Evolutionary conservation across 2,888 invertebrate species (phyloP), one percentile per base, ranked within the genome.

Genomic region (Leuctra nigra): DNA sequence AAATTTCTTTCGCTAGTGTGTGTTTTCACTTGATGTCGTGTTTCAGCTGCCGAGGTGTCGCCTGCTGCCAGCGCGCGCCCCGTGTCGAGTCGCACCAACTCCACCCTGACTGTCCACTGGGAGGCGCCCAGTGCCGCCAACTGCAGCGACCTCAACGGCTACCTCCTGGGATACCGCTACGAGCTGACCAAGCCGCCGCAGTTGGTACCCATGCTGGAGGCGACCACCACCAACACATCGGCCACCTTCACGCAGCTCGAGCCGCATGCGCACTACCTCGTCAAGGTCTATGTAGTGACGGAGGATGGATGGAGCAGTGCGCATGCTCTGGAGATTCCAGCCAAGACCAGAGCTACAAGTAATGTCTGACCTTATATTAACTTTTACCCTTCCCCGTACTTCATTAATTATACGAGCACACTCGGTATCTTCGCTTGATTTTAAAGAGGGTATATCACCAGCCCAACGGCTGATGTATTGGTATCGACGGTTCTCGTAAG

Each of bases 291-390:
- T 25, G 25, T 48, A 18, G 25, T 24, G 11, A 57, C 47, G 6
- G 46, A 47, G 9, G 48, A 13, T 4, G 57, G 57, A 4, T 57
- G 54, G 54, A 54, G 16, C 35, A 2, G 29, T 3, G 18, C 16
- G 0, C 23, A 14, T 11, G 38, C 48, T 11, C 38, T 57, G 13
- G 4, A 20, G 7, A 54, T 57, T 16, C 2, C 35, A 2, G 57
- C 14, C 3, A 54, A 33, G 14, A 57, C 57, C 1, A 46, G 47
- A 13, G 54, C 57, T 18, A 57, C 57, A 44, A 48, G 57, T 54
- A 18, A 54, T 54, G 44, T 20, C 23, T 39, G 9, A 1, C n/a
- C n/a, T n/a, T n/a, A n/a, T n/a, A n/a, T n/a, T n/a, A n/a, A n/a
- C n/a, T n/a, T n/a, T n/a, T n/a, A n/a, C n/a, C n/a, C n/a, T n/a